Evolutionary conservation across 2,888 invertebrate species (phyloP).

Genomic region (Lumbricus terrestris): DNA sequence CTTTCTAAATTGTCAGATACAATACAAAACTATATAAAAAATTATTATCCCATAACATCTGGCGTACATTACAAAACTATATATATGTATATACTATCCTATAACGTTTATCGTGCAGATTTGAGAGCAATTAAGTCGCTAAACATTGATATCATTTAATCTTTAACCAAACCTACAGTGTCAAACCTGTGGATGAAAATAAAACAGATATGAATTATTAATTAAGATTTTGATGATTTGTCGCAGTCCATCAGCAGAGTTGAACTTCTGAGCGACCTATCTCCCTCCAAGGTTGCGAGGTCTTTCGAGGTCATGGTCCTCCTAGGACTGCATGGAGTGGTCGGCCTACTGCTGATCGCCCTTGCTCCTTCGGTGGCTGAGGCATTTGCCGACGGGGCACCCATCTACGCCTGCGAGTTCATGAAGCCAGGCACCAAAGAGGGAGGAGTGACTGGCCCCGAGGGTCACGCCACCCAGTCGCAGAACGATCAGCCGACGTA

Average conservation of each 20-base stretch:
- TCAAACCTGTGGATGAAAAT: too few relatives aligned
- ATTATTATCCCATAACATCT: too few relatives aligned
- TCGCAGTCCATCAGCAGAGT: not conserved
- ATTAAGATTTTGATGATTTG: not conserved
- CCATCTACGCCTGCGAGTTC: slow-evolving; percentile 7
- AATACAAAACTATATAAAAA: too few relatives aligned
- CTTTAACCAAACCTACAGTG: too few relatives aligned
- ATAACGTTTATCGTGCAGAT: too few relatives aligned
- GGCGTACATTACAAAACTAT: too few relatives aligned
- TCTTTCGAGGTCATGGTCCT: not conserved
- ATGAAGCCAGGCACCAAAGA: slow-evolving; percentile 21
- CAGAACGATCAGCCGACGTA: slow-evolving; percentile 28
- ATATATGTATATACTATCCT: too few relatives aligned
- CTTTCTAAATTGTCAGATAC: too few relatives aligned
- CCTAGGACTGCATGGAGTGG: too few relatives aligned
- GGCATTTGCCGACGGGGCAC: not conserved
- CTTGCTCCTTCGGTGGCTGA: not conserved
- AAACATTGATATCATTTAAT: too few relatives aligned
- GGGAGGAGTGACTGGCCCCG: slow-evolving; percentile 22
- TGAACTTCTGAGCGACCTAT: not conserved
- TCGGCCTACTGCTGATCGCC: not conserved
- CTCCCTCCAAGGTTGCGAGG: not conserved
- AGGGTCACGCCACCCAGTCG: slow-evolving; percentile 21
- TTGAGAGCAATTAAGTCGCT: too few relatives aligned
- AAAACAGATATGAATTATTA: not conserved